These are phyloP conservation scores for Sphaeridia pumilis DNA, from an alignment of 2,888 invertebrate species.

Conservation along the genomic window DNA sequence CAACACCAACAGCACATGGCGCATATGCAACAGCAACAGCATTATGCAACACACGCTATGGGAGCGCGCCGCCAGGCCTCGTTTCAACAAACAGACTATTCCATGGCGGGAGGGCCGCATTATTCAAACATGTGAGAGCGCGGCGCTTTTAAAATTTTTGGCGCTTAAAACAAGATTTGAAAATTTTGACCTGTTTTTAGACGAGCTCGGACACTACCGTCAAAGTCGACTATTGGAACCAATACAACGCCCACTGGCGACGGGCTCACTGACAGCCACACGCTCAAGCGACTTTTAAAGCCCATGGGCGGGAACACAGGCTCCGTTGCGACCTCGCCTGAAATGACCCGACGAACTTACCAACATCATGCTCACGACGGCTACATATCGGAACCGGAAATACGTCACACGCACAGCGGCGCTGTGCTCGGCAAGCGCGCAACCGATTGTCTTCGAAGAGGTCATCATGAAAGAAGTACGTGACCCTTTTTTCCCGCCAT, in stretches of 20 bases:
- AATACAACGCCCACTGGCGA: slow-evolving; percentile 36
- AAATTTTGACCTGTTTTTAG: slow-evolving; percentile 15
- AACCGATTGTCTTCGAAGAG: slow-evolving; percentile 33
- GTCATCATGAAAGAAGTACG: slow-evolving; percentile 32
- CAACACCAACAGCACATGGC: slow-evolving; percentile 1
- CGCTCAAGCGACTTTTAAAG: slow-evolving; percentile 84
- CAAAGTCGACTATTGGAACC: slow-evolving; percentile 36
- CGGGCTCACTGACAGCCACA: slow-evolving; percentile 57
- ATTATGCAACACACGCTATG: background rate
- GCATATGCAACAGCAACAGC: background rate
- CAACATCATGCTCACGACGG: slow-evolving; percentile 35
- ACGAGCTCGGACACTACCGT: slow-evolving; percentile 33
- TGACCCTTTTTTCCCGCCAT: background rate
- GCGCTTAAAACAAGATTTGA: background rate
- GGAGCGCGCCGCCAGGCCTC: background rate
- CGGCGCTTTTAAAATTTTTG: background rate
- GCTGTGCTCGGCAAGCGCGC: slow-evolving; percentile 47
- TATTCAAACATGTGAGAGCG: background rate
- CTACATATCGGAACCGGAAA: slow-evolving; percentile 38
- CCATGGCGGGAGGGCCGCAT: background rate
- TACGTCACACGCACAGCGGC: slow-evolving; percentile 50
- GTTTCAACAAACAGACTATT: background rate
- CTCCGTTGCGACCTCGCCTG: slow-evolving; percentile 64
- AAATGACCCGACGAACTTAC: slow-evolving; percentile 68
- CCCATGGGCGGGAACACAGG: slow-evolving; percentile 58